phyloP scores from a whole-genome alignment of 2,888 invertebrate genomes.

The Drosophila kanekoi region DNA sequence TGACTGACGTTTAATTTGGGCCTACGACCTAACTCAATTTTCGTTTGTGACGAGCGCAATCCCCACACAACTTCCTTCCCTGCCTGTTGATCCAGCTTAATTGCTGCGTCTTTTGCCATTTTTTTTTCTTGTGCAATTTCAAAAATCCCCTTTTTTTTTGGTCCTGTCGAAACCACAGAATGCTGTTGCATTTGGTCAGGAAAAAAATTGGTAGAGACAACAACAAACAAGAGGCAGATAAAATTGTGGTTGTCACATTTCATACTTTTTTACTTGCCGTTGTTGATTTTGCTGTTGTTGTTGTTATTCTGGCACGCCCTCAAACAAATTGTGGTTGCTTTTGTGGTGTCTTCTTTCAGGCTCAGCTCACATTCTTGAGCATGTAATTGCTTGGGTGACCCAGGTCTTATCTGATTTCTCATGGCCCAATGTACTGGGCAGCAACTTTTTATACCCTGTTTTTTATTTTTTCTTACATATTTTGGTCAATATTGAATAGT shows the following conservation, averaged over 20 bases:
- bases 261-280: constrained; percentile 2
- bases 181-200: constrained; percentile 24
- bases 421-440: background rate
- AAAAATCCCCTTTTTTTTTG: constrained; percentile 17
- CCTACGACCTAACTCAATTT: constrained; percentile 26
- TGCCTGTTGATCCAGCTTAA: constrained; percentile 52
- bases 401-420: constrained; percentile 3
- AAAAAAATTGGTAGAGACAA: constrained; percentile 25
- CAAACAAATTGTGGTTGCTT: background rate
- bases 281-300: background rate
- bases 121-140: constrained; percentile 8
- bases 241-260: constrained; percentile 42
- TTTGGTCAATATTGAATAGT: too few species aligned
- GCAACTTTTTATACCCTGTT: background rate
- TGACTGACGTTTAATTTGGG: constrained; percentile 64
- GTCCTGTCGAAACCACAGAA: constrained; percentile 34
- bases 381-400: constrained; percentile 22
- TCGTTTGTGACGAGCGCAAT: constrained; percentile 29
- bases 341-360: constrained; percentile 1
- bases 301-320: background rate
- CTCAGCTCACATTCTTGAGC: constrained; percentile 9
- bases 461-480: too few species aligned
- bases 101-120: constrained; percentile 26
- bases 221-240: constrained; percentile 22
- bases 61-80: background rate